phyloP scores from a whole-genome alignment of 2,113 vertebrate genomes.

The Etheostoma cragini region DNA sequence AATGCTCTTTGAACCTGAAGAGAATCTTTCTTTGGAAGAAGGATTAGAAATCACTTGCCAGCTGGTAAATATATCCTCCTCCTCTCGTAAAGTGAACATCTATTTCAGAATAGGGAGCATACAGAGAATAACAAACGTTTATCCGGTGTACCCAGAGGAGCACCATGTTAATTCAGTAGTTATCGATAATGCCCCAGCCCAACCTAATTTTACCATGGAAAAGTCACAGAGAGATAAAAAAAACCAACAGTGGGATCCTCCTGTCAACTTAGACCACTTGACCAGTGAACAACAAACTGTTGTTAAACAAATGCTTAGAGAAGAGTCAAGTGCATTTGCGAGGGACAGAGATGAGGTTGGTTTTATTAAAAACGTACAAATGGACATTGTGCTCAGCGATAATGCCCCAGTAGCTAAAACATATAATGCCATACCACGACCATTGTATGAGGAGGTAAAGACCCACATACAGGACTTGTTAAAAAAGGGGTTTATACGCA shows the following conservation, averaged over 20 bases:
- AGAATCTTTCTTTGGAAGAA: neutral
- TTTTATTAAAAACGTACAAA: neutral
- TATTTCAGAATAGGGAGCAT: conserved; percentile 16
- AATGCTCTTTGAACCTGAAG: too few species aligned
- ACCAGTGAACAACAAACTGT: too few species aligned
- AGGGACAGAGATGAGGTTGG: neutral
- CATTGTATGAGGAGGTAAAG: conserved; percentile 1
- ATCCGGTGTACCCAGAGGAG: neutral
- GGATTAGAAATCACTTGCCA: conserved; percentile 3
- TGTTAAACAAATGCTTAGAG: too few species aligned
- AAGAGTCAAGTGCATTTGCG: neutral
- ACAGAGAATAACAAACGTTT: conserved; percentile 12
- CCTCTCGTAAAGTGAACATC: neutral
- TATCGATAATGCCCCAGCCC: too few species aligned
- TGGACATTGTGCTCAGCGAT: conserved; percentile 15
- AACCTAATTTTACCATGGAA: too few species aligned
- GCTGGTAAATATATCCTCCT: neutral
- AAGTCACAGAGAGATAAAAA: neutral
- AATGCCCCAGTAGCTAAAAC: neutral
- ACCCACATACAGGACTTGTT: conserved; percentile 8
- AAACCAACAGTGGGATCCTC: too few species aligned
- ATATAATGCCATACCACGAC: neutral
- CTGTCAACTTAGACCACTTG: too few species aligned
- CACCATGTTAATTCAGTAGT: neutral
- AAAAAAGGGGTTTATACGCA: neutral